phyloP scores from a whole-genome alignment of 1,140 invertebrate species.

The Dreissena rostriformis region DNA sequence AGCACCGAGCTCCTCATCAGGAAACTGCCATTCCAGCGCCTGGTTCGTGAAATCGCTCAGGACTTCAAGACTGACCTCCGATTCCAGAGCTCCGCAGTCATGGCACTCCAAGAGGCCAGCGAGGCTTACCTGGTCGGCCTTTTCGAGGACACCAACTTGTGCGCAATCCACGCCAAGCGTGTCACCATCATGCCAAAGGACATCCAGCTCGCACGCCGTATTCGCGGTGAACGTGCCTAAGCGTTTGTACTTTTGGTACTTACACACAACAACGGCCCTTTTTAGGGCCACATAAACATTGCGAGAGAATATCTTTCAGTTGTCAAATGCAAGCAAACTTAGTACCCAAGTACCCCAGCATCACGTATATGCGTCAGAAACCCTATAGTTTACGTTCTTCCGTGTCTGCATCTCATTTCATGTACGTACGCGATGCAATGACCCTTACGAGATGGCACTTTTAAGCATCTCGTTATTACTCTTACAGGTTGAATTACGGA shows the following conservation, averaged over 20 bases:
- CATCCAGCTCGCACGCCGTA: constrained; percentile 86
- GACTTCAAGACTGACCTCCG: constrained; percentile 86
- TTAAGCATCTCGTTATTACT: constrained; percentile 86
- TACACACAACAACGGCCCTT: too few species aligned
- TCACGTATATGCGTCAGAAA: too few species aligned
- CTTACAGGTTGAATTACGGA: constrained; percentile 85
- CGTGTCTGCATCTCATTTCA: background rate
- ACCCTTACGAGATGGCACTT: too few species aligned
- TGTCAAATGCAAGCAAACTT: background rate
- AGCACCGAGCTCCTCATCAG: constrained; percentile 82
- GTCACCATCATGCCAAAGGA: constrained; percentile 98
- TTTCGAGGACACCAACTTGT: constrained; percentile 95
- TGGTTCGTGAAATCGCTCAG: constrained; percentile 92
- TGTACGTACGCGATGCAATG: background rate
- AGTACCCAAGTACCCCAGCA: too few species aligned
- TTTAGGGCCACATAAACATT: too few species aligned
- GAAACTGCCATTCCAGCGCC: constrained; percentile 91
- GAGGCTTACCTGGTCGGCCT: constrained; percentile 93
- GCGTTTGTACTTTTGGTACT: constrained; percentile 67
- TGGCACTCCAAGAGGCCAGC: constrained; percentile 88
- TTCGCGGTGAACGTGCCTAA: constrained; percentile 78
- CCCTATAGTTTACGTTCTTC: too few species aligned
- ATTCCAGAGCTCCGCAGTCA: constrained; percentile 83
- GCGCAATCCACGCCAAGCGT: constrained; percentile 95
- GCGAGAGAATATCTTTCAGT: too few species aligned